Evolutionary conservation across 2,888 invertebrate species (phyloP).

Genomic region (Caenorhabditis sp.): DNA sequence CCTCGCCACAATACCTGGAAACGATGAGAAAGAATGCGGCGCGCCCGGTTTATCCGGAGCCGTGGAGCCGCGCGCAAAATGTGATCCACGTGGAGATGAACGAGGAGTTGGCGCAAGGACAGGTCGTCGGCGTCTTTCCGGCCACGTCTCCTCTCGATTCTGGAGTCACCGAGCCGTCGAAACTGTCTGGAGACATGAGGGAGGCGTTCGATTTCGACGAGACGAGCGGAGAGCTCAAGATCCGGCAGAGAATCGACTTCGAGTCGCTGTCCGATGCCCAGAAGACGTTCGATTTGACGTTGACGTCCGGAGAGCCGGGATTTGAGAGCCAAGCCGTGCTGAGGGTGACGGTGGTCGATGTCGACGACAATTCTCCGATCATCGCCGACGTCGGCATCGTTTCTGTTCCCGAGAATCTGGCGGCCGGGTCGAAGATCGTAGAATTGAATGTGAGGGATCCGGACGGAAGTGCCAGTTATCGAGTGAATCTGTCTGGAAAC

Average conservation of each 20-base stretch:
- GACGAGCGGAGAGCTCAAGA: slow-evolving; percentile 47
- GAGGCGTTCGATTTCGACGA: slow-evolving; percentile 54
- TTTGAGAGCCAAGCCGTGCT: slow-evolving; percentile 54
- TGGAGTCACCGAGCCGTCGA: slow-evolving; percentile 2
- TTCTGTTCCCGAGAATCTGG: slow-evolving; percentile 62
- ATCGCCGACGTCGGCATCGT: slow-evolving; percentile 51
- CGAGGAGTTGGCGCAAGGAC: slow-evolving; percentile 64
- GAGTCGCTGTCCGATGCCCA: slow-evolving; percentile 49
- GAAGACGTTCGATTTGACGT: slow-evolving; percentile 52
- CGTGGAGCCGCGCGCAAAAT: slow-evolving; percentile 25
- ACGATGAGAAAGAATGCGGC: slow-evolving; percentile 15
- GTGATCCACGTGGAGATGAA: slow-evolving; percentile 40
- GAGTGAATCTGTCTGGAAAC: slow-evolving; percentile 36
- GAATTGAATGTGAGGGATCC: slow-evolving; percentile 59
- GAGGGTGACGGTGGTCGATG: slow-evolving; percentile 55
- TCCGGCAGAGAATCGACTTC: slow-evolving; percentile 60
- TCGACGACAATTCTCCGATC: slow-evolving; percentile 68
- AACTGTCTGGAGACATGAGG: slow-evolving; percentile 42
- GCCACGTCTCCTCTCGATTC: slow-evolving; percentile 58
- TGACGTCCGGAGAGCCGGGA: slow-evolving; percentile 58
- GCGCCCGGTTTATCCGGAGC: slow-evolving; percentile 30
- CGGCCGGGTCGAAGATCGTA: slow-evolving; percentile 56
- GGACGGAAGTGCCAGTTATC: slow-evolving; percentile 45
- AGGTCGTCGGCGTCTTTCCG: slow-evolving; percentile 64
- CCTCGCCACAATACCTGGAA: slow-evolving; percentile 43